Evolutionary conservation across 1,140 invertebrate genomes (phyloP).

Genomic region (Drosophila nigromelanica): DNA sequence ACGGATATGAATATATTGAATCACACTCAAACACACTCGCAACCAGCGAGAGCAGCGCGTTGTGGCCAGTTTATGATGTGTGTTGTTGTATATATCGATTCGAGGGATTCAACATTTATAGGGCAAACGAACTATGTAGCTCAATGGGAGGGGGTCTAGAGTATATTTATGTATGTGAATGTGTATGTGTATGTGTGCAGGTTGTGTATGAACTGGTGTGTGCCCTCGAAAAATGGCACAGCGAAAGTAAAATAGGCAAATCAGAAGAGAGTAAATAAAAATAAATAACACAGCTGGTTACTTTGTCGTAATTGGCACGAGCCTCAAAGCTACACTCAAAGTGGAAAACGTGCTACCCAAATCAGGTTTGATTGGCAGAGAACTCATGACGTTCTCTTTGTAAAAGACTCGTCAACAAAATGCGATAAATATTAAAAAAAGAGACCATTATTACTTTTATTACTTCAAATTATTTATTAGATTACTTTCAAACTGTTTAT

Average conservation of each 20-base stretch:
- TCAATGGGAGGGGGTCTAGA: not conserved
- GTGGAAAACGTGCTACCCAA: conserved; percentile 3
- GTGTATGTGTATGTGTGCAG: conserved; percentile 18
- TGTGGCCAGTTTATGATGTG: conserved; percentile 19
- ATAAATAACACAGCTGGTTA: conserved; percentile 78
- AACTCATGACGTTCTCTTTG: too few relatives aligned
- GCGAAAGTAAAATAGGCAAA: conserved; percentile 53
- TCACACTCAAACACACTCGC: conserved; percentile 33
- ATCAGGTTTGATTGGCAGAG: too few relatives aligned
- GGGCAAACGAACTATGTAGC: conserved; percentile 64
- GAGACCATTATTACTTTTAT: too few relatives aligned
- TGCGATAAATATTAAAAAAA: too few relatives aligned
- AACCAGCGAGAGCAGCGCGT: conserved; percentile 52
- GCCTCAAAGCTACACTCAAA: conserved; percentile 50
- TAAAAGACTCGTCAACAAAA: too few relatives aligned
- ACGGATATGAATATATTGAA: conserved; percentile 27
- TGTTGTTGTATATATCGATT: conserved; percentile 68
- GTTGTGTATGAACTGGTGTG: conserved; percentile 33
- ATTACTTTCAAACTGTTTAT: too few relatives aligned
- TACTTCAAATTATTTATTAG: too few relatives aligned
- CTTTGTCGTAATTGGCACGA: conserved; percentile 74
- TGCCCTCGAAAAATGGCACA: conserved; percentile 46
- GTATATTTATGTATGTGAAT: conserved; percentile 16
- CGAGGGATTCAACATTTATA: conserved; percentile 73
- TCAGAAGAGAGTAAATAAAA: conserved; percentile 76